These are phyloP conservation scores for Rousettus madagascariensis DNA, from an alignment of 2,797 vertebrate genomes.

Conservation along the genomic window DNA sequence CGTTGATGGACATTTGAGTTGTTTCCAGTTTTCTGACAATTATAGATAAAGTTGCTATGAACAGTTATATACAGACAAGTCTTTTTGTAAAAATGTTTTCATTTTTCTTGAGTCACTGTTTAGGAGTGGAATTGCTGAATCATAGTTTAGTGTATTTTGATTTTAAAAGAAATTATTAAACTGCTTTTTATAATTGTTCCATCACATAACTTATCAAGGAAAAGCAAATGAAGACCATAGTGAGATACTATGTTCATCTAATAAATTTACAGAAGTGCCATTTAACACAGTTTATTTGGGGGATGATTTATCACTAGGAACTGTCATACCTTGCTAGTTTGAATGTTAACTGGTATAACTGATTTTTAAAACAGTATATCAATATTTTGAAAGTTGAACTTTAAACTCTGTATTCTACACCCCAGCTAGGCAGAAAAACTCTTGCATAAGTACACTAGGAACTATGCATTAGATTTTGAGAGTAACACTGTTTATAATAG, in stretches of 20 bases:
- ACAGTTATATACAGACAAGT: not conserved
- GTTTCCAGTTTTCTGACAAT: not conserved
- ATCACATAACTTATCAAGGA: slow-evolving; percentile 27
- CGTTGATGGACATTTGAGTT: not conserved
- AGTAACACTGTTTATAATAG: not conserved
- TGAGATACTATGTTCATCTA: not conserved
- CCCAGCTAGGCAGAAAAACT: not conserved
- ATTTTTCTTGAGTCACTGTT: slow-evolving; percentile 26
- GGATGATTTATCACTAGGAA: not conserved
- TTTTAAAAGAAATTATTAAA: slow-evolving; percentile 34
- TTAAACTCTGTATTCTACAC: not conserved
- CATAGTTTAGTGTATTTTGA: slow-evolving; percentile 16
- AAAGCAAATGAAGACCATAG: slow-evolving; percentile 1
- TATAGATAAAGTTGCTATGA: slow-evolving; percentile 22
- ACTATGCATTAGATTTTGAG: not conserved
- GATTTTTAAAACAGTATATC: slow-evolving; percentile 2
- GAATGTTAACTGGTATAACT: not conserved
- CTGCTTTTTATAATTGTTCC: slow-evolving; percentile 17
- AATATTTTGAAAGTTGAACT: slow-evolving; percentile 28
- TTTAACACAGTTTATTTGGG: not conserved
- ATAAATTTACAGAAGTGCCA: slow-evolving; percentile 6
- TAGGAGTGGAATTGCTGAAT: not conserved
- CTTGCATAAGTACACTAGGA: not conserved
- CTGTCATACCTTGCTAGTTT: not conserved
- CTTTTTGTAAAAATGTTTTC: not conserved